A percentile compares a stretch with the other conserved stretches of the same genome.
Conservation (phyloP, 2,888 invertebrate species). For the Drosophila hamatofila region DNA sequence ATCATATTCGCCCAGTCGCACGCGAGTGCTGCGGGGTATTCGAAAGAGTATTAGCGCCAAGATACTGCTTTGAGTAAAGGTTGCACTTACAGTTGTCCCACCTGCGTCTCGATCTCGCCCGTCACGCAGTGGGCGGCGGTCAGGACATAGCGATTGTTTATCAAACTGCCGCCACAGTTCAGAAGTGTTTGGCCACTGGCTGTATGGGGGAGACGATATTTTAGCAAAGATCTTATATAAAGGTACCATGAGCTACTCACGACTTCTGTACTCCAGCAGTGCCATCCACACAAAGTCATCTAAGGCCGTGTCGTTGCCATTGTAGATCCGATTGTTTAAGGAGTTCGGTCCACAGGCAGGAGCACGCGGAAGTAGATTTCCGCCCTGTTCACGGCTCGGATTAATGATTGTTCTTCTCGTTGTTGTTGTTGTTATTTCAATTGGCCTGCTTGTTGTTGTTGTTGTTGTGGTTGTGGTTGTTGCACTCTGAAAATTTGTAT, state of each 20-base stretch:
- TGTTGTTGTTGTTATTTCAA: slow-evolving; percentile 6
- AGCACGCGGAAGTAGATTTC: slow-evolving; percentile 74
- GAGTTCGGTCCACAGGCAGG: slow-evolving; percentile 81
- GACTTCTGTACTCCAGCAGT: slow-evolving; percentile 88
- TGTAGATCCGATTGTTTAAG: slow-evolving; percentile 87
- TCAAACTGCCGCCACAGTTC: slow-evolving; percentile 91
- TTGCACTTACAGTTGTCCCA: slow-evolving; percentile 86
- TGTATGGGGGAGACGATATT: slow-evolving; percentile 20
- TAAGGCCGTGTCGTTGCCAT: slow-evolving; percentile 87
- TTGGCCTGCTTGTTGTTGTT: slow-evolving; percentile 11
- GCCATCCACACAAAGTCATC: slow-evolving; percentile 91
- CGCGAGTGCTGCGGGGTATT: slow-evolving; percentile 30
- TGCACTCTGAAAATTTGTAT: slow-evolving; percentile 53
- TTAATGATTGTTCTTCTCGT: slow-evolving; percentile 5
- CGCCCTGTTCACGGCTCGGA: slow-evolving; percentile 50
- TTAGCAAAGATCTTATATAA: neutral
- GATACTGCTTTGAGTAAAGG: neutral
- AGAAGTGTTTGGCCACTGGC: slow-evolving; percentile 64
- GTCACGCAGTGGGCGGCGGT: slow-evolving; percentile 89
- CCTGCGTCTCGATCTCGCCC: slow-evolving; percentile 85
- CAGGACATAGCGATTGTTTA: slow-evolving; percentile 87
- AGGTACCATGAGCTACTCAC: slow-evolving; percentile 84
- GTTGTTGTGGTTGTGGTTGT: slow-evolving; percentile 21
- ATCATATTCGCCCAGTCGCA: slow-evolving; percentile 85
- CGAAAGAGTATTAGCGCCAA: neutral